A percentile compares a stretch with the other conserved stretches of the same genome.
These are phyloP conservation scores for Serinus canaria DNA, from an alignment of 2,113 vertebrate genomes.

Conservation along the genomic window DNA sequence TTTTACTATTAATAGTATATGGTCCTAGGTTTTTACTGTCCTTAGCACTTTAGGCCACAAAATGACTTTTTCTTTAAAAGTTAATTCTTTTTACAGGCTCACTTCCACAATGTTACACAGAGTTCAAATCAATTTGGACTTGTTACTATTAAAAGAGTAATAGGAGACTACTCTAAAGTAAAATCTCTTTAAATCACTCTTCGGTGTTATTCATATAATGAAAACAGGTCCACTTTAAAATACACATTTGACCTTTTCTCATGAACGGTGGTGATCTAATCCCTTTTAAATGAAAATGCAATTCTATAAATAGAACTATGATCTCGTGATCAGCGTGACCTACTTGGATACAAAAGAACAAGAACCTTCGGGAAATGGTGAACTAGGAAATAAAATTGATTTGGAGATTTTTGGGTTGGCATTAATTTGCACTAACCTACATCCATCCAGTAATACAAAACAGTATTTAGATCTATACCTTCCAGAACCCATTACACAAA, in stretches of 20 bases:
- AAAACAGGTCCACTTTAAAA: background rate
- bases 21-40: background rate
- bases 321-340: background rate
- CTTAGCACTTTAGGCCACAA: background rate
- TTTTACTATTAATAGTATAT: background rate
- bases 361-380: background rate
- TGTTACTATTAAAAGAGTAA: background rate
- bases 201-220: background rate
- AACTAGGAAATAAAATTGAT: background rate
- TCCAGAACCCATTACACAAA: background rate
- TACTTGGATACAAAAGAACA: background rate
- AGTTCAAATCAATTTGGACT: background rate
- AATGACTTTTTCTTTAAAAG: background rate
- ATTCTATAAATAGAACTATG: background rate
- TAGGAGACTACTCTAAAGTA: background rate
- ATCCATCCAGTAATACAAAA: background rate
- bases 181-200: background rate
- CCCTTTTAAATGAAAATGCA: background rate
- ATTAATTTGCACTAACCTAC: background rate
- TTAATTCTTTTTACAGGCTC: background rate
- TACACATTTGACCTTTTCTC: background rate
- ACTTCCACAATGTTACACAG: background rate
- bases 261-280: background rate
- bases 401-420: background rate
- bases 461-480: background rate